Base-by-base conservation (phyloP, 37 sponge, comb jelly and placozoan species). In the Halichondria panicea region DNA sequence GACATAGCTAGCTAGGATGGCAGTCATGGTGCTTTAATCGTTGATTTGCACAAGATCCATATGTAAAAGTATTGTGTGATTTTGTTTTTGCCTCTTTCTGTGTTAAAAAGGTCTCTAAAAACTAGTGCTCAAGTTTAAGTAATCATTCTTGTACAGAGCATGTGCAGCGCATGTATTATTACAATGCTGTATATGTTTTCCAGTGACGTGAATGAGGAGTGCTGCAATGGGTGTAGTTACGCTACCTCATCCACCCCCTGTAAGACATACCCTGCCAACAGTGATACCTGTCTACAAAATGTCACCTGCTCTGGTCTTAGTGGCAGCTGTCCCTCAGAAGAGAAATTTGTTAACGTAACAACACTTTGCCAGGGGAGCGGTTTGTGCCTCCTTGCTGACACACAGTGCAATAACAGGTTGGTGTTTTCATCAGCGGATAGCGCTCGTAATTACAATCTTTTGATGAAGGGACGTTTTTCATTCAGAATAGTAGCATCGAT, bases 161-260 rank as follows among this genome's bases (percentile, higher is more conserved):
- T n/a, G n/a, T n/a, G n/a, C n/a, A n/a, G n/a, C n/a, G n/a, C 63
- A 31, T 33, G 8, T 9, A 28, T 33, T 9, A 11, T 18, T 33
- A 22, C 24, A 31, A 28, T n/a, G 11, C 28, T 9, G 12, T 61
- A 11, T 30, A 24, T 60, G 18, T 11, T 40, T 27, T 87, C 50
- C 63, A 87, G 88, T 75, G 88, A 87, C 37, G 36, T 32, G 40
- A 87, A 87, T 36, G 31, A 80, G 34, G 63, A 40, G 19, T 87
- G 88, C 63, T 87, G 88, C 55, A 27, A 55, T 13, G 34, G 46
- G 45, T 87, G 88, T 39, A 0, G 18, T 12, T 6, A 11, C 8
- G 61, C 78, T 22, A 3, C 35, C 39, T 18, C 24, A 39, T 65
- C 22, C 44, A 64, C 44, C 8, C 15, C 72, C 9, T 85, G 86